Conservation (phyloP, 2,888 invertebrate species). For the Desoria tigrina region DNA sequence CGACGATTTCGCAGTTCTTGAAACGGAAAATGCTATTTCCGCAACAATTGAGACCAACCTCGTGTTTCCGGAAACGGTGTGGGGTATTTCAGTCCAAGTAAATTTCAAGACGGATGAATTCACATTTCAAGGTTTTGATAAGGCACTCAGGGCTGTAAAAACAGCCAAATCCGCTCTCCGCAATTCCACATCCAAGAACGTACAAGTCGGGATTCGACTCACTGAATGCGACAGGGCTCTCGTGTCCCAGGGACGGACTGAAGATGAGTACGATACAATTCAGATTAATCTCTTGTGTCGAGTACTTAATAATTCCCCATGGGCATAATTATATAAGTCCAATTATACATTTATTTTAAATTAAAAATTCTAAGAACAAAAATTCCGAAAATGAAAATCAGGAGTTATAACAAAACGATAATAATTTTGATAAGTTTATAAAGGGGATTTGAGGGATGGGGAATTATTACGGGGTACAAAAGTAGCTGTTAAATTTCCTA, state of each 20-base stretch:
- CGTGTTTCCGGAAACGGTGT: background rate
- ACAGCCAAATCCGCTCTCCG: background rate
- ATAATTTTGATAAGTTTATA: too few relatives aligned
- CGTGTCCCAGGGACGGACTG: background rate
- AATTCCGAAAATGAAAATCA: too few relatives aligned
- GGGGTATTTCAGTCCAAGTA: conserved; percentile 1
- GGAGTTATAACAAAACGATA: too few relatives aligned
- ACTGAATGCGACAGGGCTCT: background rate
- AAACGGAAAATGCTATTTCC: background rate
- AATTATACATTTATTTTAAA: too few relatives aligned
- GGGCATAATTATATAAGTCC: too few relatives aligned
- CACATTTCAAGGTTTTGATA: too few relatives aligned
- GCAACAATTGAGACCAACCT: background rate
- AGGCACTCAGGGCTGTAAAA: background rate
- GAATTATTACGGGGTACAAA: too few relatives aligned
- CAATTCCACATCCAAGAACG: background rate
- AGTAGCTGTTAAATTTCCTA: too few relatives aligned
- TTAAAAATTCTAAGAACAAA: too few relatives aligned
- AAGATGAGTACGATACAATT: background rate
- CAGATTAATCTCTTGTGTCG: too few relatives aligned
- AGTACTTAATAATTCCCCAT: too few relatives aligned
- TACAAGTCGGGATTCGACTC: conserved; percentile 1
- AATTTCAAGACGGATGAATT: background rate
- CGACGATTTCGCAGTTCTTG: background rate
- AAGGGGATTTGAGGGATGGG: too few relatives aligned